Conservation (phyloP, 2,888 invertebrate species). For the Clanis bilineata region DNA sequence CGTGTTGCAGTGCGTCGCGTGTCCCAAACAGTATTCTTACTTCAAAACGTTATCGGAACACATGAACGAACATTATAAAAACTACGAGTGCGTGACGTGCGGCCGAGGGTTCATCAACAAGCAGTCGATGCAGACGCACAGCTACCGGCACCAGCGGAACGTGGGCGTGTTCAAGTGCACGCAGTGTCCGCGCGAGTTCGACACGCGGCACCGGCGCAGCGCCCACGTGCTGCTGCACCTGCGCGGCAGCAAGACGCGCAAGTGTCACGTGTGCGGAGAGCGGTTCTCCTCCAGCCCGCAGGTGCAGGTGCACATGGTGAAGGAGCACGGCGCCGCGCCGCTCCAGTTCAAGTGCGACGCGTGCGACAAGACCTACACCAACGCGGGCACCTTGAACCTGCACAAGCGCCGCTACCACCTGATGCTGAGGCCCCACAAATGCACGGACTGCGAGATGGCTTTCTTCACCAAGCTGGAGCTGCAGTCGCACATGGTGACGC, state of each 20-base stretch:
- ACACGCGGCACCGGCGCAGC: constrained; percentile 48
- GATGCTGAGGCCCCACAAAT: constrained; percentile 55
- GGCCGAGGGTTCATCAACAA: constrained; percentile 49
- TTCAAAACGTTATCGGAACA: constrained; percentile 58
- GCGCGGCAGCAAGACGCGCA: constrained; percentile 33
- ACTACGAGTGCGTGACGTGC: constrained; percentile 54
- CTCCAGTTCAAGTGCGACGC: constrained; percentile 44
- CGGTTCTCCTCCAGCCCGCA: constrained; percentile 45
- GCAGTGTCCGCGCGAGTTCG: constrained; percentile 58
- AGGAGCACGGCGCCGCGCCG: constrained; percentile 41
- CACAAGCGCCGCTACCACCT: constrained; percentile 58
- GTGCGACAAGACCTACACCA: constrained; percentile 44
- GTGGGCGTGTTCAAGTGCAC: constrained; percentile 41
- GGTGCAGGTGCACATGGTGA: constrained; percentile 45
- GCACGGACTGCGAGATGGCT: constrained; percentile 59
- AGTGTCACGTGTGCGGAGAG: constrained; percentile 49
- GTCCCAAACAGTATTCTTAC: constrained; percentile 43
- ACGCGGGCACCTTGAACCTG: constrained; percentile 33
- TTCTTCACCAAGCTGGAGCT: constrained; percentile 41
- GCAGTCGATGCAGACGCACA: constrained; percentile 35
- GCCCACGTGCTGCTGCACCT: constrained; percentile 57
- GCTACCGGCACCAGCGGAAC: constrained; percentile 33
- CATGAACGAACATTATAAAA: constrained; percentile 60
- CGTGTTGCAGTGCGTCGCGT: constrained; percentile 45
- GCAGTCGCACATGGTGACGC: constrained; percentile 50